Evolutionary conservation across 2,888 invertebrate species (phyloP).

Genomic region (Drosophila diplacantha): DNA sequence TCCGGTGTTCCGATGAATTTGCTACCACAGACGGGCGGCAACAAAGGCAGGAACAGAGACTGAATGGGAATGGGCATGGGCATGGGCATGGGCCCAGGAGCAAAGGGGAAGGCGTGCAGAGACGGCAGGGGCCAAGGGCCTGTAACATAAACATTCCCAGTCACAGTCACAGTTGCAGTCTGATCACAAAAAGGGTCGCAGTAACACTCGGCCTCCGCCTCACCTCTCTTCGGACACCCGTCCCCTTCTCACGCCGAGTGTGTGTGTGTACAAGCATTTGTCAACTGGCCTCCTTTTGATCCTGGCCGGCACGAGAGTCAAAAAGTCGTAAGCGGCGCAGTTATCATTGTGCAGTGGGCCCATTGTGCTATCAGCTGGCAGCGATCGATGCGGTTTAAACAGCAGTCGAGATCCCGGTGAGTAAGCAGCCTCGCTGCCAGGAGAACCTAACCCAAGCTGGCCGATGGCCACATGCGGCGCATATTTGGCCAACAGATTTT

Average conservation of each 20-base stretch:
- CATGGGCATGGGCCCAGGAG: conserved; percentile 28
- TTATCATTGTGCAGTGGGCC: conserved; percentile 60
- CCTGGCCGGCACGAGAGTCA: conserved; percentile 64
- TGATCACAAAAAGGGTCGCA: conserved; percentile 29
- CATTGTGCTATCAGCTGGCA: conserved; percentile 69
- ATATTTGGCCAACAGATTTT: conserved; percentile 65
- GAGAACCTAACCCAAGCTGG: conserved; percentile 15
- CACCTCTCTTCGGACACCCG: conserved; percentile 3
- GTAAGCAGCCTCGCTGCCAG: conserved; percentile 33
- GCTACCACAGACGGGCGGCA: conserved; percentile 51
- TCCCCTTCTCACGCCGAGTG: conserved; percentile 11
- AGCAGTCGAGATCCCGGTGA: conserved; percentile 47
- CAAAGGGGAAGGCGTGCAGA: conserved; percentile 41
- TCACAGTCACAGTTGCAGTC: conserved; percentile 30
- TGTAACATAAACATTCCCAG: conserved; percentile 69
- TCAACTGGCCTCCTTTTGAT: conserved; percentile 70
- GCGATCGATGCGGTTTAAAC: conserved; percentile 66
- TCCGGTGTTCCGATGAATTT: conserved; percentile 64
- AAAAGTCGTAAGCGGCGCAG: conserved; percentile 66
- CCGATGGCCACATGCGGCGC: conserved; percentile 59
- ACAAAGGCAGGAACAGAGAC: conserved; percentile 47
- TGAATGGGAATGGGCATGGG: conserved; percentile 37
- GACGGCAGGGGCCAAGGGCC: conserved; percentile 55
- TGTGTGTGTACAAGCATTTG: conserved; percentile 66
- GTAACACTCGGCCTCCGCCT: not conserved